Evolutionary conservation across 2,113 vertebrate species (phyloP).

Genomic region (Tinamus guttatus): DNA sequence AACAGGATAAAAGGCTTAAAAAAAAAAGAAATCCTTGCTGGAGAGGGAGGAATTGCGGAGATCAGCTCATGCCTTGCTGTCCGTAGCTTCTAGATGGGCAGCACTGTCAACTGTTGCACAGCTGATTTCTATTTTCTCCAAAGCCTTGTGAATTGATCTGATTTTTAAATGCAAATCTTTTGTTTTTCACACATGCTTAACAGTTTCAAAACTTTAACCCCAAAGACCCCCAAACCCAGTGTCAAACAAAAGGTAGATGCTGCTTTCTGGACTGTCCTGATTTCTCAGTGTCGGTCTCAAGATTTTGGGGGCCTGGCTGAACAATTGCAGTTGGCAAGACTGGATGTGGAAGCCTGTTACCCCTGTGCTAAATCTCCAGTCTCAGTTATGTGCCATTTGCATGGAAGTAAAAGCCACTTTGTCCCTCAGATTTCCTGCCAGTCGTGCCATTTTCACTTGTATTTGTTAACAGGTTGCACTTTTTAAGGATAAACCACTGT

Average conservation of each 20-base stretch:
- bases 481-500: slow-evolving; percentile 22
- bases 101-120: neutral
- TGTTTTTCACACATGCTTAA: neutral
- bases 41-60: neutral
- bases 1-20: too few relatives aligned
- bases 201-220: neutral
- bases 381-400: neutral
- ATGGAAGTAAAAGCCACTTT: slow-evolving; percentile 28
- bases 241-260: neutral
- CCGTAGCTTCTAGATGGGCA: too few relatives aligned
- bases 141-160: neutral
- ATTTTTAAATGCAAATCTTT: neutral
- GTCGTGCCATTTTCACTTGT: slow-evolving; percentile 27
- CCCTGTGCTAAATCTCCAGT: neutral
- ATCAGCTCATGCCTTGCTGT: neutral
- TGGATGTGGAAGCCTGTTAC: neutral
- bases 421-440: slow-evolving; percentile 21
- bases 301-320: neutral
- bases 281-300: neutral
- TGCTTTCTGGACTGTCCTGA: neutral
- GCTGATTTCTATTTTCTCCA: neutral
- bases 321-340: neutral
- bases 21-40: neutral
- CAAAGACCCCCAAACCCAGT: neutral
- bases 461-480: slow-evolving; percentile 8